Conservation (phyloP, 2,113 vertebrate genomes). For the Miniopterus natalensis region DNA sequence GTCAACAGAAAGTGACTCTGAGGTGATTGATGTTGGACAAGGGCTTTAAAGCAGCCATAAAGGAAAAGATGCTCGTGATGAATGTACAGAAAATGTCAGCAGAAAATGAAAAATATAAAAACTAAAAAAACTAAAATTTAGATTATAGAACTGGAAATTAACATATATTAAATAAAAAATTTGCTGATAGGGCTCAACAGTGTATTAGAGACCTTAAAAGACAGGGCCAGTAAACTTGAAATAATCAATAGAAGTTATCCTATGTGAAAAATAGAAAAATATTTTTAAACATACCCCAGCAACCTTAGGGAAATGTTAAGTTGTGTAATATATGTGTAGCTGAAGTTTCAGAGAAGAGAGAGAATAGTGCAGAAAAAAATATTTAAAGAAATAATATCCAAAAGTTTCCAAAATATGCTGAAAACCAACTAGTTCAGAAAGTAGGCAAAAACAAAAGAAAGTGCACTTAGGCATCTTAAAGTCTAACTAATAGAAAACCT, state of each 20-base stretch:
- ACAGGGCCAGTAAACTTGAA: neutral
- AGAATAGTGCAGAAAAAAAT: neutral
- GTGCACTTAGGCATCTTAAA: neutral
- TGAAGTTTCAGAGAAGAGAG: neutral
- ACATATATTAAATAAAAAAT: constrained; percentile 1
- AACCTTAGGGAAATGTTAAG: neutral
- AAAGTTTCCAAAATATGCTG: neutral
- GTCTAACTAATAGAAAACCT: neutral
- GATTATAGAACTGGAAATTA: neutral
- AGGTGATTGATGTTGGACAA: neutral
- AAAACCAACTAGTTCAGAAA: neutral
- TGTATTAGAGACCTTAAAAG: neutral
- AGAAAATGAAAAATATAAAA: neutral
- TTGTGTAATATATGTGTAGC: neutral
- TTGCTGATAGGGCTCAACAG: neutral
- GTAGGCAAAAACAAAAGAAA: neutral
- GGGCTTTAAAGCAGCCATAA: neutral
- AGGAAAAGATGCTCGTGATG: neutral
- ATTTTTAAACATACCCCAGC: neutral
- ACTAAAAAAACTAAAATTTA: neutral
- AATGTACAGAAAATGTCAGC: neutral
- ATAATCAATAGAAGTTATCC: neutral
- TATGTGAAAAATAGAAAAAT: neutral
- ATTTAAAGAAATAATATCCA: neutral
- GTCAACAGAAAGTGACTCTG: neutral